These are phyloP conservation scores for Amphipoea lucens DNA, from an alignment of 2,888 invertebrate genomes.

Conservation along the genomic window DNA sequence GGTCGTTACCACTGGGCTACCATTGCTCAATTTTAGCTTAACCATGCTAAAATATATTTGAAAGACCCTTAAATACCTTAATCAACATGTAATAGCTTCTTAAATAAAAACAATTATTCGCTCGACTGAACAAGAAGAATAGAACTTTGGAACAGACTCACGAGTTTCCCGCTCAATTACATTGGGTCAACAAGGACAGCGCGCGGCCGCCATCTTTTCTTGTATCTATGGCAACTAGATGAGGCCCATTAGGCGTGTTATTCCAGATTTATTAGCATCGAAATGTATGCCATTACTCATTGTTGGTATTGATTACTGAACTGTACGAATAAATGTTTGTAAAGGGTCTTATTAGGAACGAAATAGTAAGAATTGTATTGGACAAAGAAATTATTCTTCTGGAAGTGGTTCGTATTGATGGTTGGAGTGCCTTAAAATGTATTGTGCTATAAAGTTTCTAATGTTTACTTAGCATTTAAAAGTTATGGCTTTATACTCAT, in stretches of 20 bases:
- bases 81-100: neutral
- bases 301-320: constrained; percentile 28
- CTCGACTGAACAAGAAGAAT: constrained; percentile 1
- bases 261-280: constrained; percentile 43
- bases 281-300: constrained; percentile 36
- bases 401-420: neutral
- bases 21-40: neutral
- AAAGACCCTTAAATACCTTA: neutral
- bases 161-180: constrained; percentile 35
- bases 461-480: neutral
- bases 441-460: neutral
- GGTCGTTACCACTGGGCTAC: too few relatives aligned
- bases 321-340: constrained; percentile 29
- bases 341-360: constrained; percentile 9
- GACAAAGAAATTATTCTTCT: neutral
- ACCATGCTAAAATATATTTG: neutral
- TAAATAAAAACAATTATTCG: constrained; percentile 32
- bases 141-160: constrained; percentile 16
- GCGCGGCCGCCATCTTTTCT: constrained; percentile 35
- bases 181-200: constrained; percentile 28
- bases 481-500: neutral
- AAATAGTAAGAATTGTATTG: constrained; percentile 12
- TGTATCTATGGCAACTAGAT: constrained; percentile 25
- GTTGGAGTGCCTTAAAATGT: neutral
- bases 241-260: constrained; percentile 25